Conservation (phyloP, 2,113 vertebrate genomes). For the Neodon shergylaensis region DNA sequence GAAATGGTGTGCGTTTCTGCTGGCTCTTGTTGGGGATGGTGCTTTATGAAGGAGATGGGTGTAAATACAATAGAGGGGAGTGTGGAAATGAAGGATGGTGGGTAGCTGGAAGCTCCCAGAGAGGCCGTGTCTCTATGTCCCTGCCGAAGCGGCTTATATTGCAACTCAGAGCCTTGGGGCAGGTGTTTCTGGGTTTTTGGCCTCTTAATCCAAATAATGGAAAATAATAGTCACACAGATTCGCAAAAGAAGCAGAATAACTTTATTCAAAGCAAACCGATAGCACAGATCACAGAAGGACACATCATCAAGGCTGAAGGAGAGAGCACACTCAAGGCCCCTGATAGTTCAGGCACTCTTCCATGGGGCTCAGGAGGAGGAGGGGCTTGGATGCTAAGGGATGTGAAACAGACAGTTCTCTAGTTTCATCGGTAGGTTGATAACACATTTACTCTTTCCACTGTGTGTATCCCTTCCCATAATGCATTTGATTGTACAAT, state of each 20-base stretch:
- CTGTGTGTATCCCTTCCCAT: not conserved
- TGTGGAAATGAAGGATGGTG: not conserved
- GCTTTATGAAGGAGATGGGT: not conserved
- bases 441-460: not conserved
- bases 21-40: not conserved
- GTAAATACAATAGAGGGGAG: not conserved
- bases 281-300: not conserved
- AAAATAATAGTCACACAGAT: not conserved
- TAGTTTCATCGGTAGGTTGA: not conserved
- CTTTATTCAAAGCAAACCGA: not conserved
- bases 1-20: not conserved
- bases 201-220: not conserved
- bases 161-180: not conserved
- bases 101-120: not conserved
- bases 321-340: not conserved
- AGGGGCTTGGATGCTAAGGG: not conserved
- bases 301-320: too few relatives aligned
- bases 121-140: fast-evolving
- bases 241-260: not conserved
- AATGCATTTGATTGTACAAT: not conserved
- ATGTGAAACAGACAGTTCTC: not conserved
- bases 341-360: not conserved
- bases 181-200: not conserved
- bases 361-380: not conserved
- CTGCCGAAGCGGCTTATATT: fast-evolving